Percentiles rank a stretch among this genome's conserved stretches.
These are phyloP conservation scores for Physocephala rufipes DNA, from an alignment of 2,888 invertebrate genomes.

Conservation along the genomic window DNA sequence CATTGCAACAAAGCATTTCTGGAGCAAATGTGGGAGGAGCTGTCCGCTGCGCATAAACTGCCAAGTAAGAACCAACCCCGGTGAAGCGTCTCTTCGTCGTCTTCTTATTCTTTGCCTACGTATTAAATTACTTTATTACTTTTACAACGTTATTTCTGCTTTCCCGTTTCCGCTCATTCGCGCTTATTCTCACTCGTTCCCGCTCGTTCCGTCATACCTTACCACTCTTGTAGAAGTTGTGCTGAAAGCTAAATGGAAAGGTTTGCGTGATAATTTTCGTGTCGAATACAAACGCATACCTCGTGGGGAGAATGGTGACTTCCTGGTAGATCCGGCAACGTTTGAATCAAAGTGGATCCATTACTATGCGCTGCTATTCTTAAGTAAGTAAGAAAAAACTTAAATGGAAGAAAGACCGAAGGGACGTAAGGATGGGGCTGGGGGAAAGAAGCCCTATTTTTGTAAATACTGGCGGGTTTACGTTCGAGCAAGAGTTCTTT, in stretches of 20 bases:
- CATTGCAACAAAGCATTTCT: slow-evolving; percentile 66
- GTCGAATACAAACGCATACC: slow-evolving; percentile 66
- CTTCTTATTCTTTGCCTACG: not conserved
- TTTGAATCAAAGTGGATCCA: slow-evolving; percentile 66
- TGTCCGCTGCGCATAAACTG: slow-evolving; percentile 61
- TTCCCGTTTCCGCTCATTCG: too few relatives aligned
- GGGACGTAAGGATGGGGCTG: not conserved
- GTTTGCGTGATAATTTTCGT: slow-evolving; percentile 65
- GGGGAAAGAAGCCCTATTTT: too few relatives aligned
- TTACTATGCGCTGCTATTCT: slow-evolving; percentile 62
- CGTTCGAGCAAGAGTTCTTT: not conserved
- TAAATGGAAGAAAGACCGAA: not conserved
- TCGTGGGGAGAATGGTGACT: slow-evolving; percentile 61
- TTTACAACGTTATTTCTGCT: not conserved
- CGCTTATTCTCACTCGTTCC: slow-evolving; percentile 4
- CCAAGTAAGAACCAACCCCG: slow-evolving; percentile 57
- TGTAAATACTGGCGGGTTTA: not conserved
- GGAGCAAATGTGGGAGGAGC: slow-evolving; percentile 65
- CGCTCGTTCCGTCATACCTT: not conserved
- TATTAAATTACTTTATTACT: slow-evolving; percentile 18
- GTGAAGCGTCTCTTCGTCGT: not conserved
- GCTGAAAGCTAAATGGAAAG: slow-evolving; percentile 66
- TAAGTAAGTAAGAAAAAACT: slow-evolving; percentile 61
- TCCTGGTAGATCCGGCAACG: slow-evolving; percentile 61
- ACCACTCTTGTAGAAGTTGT: slow-evolving; percentile 56